A percentile compares a stretch with the other conserved stretches of the same genome.
Evolutionary conservation across 2,113 vertebrate genomes (phyloP).

Genomic region (Pterocles gutturalis): DNA sequence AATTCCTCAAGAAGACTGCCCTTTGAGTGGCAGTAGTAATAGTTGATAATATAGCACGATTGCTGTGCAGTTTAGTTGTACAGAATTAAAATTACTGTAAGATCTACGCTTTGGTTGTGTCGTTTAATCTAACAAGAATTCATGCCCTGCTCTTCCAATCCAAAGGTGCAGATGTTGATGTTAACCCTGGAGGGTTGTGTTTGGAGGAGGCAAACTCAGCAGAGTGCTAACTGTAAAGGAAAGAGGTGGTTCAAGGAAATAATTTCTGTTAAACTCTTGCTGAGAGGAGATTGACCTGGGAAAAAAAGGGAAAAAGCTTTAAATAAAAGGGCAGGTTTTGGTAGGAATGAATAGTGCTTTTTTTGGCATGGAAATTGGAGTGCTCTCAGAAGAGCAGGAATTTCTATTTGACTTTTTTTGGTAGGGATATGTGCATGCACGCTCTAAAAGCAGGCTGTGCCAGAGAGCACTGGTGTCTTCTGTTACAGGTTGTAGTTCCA

Average conservation of each 20-base stretch:
- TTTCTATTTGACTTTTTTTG: background rate
- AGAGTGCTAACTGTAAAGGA: background rate
- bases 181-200: background rate
- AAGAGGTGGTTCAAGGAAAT: background rate
- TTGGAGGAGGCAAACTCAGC: background rate
- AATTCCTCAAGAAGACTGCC: background rate
- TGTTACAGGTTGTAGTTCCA: background rate
- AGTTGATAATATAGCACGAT: background rate
- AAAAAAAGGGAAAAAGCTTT: background rate
- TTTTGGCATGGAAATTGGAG: background rate
- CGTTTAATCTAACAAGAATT: background rate
- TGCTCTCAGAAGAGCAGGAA: background rate
- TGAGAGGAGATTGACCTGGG: background rate
- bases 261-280: background rate
- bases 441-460: background rate
- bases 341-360: background rate
- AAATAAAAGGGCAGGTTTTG: background rate
- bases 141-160: background rate
- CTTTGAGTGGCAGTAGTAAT: background rate
- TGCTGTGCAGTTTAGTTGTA: background rate
- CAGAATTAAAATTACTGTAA: background rate
- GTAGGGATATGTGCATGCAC: background rate
- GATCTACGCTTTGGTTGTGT: background rate
- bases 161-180: fast-evolving
- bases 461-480: background rate